Base-by-base conservation (phyloP, 2,797 vertebrate genomes). In the Vespertilio murinus region DNA sequence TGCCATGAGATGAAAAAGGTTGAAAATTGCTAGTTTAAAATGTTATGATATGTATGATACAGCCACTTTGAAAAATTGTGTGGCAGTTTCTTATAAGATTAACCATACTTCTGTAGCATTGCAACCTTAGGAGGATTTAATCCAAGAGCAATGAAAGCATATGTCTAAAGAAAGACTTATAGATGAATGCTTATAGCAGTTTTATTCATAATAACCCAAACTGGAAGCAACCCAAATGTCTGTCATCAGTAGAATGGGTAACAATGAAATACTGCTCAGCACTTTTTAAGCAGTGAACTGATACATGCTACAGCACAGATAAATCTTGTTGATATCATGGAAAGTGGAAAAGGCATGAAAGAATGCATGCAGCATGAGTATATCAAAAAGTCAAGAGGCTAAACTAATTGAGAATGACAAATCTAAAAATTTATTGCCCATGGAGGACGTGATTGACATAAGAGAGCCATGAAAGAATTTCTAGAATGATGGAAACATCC, bases 81-180 rank as follows among this genome's bases (percentile, higher is more conserved):
- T 71, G 56, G 47, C 33, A 81, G 6, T 89, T 85, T 93, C 84
- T 91, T 93, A 6, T 73, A 42, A 83, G 90, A n/a, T 90, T 52
- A 61, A 78, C 52, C 71, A 49, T 64, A 28, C 10, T 67, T 28
- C 75, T 94, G 40, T 6, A 67, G 69, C 30, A 49, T 83, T 78
- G n/a, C 13, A 78, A 49, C 77, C 56, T 79, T 81, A 94, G 52
- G 42, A 91, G 85, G 56, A 59, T 30, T 94, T 81, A 82, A 65
- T 85, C 56, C n/a, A 92, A 93, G 85, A 79, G 35, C 52, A 87
- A 14, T 81, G 61, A 94, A 95, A 92, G 8, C 64, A 77, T 90
- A 83, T 74, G 23, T 40, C 65, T 81, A n/a, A 65, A 59, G 65
- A 86, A 93, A 86, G 77, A 59, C 65, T 75, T 81, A 86, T 28